Evolutionary conservation across 2,888 invertebrate genomes (phyloP).

Genomic region (Lasius fuliginosus): DNA sequence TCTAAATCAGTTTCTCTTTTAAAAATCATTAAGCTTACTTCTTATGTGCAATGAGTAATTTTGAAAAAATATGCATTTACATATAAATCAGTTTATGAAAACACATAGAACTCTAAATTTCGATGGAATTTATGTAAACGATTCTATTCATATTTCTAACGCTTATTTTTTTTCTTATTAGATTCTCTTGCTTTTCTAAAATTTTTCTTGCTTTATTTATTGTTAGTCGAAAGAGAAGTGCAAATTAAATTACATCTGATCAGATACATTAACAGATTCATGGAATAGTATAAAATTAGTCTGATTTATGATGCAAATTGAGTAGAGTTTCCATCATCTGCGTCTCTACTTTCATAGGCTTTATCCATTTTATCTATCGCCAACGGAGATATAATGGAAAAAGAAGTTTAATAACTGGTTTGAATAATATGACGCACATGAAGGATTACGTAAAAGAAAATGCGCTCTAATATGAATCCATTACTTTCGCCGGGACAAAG

Average conservation of each 20-base stretch:
- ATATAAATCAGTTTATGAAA: neutral
- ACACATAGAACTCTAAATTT: neutral
- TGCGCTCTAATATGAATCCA: conserved; percentile 45
- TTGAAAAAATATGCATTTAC: neutral
- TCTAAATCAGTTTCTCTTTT: neutral
- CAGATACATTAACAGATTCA: neutral
- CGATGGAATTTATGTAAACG: neutral
- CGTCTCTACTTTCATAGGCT: conserved; percentile 20
- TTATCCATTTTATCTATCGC: conserved; percentile 29
- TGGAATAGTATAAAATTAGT: conserved; percentile 8
- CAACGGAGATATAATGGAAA: conserved; percentile 21
- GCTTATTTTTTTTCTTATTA: neutral
- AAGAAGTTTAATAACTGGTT: conserved; percentile 42
- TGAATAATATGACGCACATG: conserved; percentile 44
- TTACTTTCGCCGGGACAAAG: conserved; percentile 40
- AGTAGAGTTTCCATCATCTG: conserved; percentile 13
- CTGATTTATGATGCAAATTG: neutral
- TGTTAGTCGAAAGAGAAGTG: neutral
- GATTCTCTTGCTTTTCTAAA: no score
- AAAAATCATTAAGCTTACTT: neutral
- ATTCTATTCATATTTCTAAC: neutral
- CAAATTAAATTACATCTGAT: neutral
- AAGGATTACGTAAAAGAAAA: conserved; percentile 43
- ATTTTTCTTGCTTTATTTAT: neutral
- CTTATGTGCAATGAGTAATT: neutral